Percentiles rank a stretch among this genome's conserved stretches.
Conservation (phyloP, 2,113 vertebrate species). For the Vicugna pacos region DNA sequence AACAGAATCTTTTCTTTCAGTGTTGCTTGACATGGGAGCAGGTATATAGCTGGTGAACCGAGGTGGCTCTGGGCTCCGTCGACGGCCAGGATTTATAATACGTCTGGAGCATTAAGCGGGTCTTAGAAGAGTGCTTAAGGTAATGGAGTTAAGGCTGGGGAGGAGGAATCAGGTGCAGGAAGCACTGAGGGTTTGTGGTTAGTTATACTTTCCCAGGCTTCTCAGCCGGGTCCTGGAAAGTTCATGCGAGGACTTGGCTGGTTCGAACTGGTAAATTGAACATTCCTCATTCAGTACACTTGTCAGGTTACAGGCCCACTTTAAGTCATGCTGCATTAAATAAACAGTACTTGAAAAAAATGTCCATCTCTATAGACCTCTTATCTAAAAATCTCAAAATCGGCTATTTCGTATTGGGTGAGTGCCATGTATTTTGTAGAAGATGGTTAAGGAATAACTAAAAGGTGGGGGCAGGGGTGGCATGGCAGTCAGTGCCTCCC, state of each 20-base stretch:
- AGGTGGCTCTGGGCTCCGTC: background rate
- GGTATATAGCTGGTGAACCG: background rate
- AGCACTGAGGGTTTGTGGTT: constrained; percentile 53
- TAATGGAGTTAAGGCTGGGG: background rate
- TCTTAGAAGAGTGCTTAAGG: background rate
- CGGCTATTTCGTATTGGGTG: background rate
- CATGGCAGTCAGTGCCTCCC: background rate
- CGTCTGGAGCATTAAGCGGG: background rate
- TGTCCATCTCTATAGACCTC: constrained; percentile 51
- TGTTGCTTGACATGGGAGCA: constrained; percentile 33
- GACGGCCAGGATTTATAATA: background rate
- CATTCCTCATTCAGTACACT: constrained; percentile 77
- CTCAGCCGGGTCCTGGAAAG: constrained; percentile 71
- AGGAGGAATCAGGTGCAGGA: background rate
- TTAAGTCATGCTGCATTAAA: constrained; percentile 81
- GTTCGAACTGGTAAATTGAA: constrained; percentile 81
- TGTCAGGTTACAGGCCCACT: constrained; percentile 78
- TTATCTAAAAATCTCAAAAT: constrained; percentile 71
- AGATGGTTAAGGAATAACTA: background rate
- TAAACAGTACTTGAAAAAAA: constrained; percentile 76
- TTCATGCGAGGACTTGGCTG: constrained; percentile 80
- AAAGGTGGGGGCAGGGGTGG: background rate
- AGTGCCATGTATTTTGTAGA: constrained; percentile 46
- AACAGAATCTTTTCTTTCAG: constrained; percentile 63
- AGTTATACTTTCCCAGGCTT: constrained; percentile 77